Conservation (phyloP, 2,113 vertebrate genomes). For the Pterocles gutturalis region DNA sequence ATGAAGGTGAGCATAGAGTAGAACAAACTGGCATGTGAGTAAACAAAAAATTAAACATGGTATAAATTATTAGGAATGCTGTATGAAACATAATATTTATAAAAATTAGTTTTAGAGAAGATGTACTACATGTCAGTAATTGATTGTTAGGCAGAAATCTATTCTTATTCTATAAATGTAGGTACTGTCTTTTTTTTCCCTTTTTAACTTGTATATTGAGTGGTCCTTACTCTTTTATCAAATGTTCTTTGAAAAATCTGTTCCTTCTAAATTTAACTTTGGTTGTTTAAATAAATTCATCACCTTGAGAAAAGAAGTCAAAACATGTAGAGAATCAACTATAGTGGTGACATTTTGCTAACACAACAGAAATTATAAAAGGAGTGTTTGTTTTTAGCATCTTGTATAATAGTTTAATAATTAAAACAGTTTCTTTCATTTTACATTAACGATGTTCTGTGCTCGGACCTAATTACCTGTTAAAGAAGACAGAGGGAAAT, state of each 20-base stretch:
- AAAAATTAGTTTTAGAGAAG: neutral
- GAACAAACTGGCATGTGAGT: neutral
- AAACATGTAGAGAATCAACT: neutral
- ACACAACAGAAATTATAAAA: neutral
- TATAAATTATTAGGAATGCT: neutral
- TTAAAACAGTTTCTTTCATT: neutral
- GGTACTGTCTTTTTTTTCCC: neutral
- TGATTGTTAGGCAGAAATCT: neutral
- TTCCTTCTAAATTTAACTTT: neutral
- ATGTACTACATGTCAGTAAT: neutral
- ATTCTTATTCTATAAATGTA: neutral
- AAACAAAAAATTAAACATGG: neutral
- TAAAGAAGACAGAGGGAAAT: neutral
- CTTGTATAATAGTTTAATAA: neutral
- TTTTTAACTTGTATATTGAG: neutral
- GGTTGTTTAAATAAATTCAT: neutral
- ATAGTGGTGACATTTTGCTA: accelerated
- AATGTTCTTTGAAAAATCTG: neutral
- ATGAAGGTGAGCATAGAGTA: neutral
- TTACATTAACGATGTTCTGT: neutral
- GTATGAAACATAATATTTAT: neutral
- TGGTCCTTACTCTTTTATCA: neutral
- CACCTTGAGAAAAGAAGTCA: neutral
- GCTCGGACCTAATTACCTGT: neutral
- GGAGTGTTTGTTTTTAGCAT: neutral